Percentiles rank a stretch among this genome's conserved stretches.
phyloP scores from a whole-genome alignment of 2,113 vertebrate species.

The Sander lucioperca region DNA sequence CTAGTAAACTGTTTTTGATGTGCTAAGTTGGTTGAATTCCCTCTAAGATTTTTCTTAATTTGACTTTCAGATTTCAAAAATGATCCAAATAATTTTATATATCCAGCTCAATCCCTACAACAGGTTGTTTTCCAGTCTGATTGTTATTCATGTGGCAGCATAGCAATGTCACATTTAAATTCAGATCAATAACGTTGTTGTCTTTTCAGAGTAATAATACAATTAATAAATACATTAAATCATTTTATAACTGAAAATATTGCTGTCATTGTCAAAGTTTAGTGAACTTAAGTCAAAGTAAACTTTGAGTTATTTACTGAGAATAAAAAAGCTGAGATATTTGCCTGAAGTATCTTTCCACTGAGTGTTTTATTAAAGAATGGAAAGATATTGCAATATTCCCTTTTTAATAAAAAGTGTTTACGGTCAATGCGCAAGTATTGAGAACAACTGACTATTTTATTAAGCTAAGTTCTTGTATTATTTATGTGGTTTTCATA shows the following conservation, averaged over 20 bases:
- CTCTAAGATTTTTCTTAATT: not conserved
- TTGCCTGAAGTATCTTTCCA: not conserved
- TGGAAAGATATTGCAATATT: constrained; percentile 1
- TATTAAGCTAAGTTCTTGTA: not conserved
- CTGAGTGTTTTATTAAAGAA: constrained; percentile 14
- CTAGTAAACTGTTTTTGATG: not conserved
- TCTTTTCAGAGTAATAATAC: not conserved
- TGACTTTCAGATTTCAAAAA: not conserved
- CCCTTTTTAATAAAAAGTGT: constrained; percentile 27
- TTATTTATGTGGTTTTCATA: constrained; percentile 18
- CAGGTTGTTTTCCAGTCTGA: not conserved
- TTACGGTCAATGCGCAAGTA: not conserved
- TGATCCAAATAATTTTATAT: not conserved
- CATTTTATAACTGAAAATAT: not conserved
- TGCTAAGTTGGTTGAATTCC: not conserved
- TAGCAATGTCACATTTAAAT: not conserved
- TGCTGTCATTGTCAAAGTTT: not conserved
- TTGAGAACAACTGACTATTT: not conserved
- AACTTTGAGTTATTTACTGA: not conserved
- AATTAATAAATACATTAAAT: not conserved
- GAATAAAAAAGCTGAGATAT: not conserved
- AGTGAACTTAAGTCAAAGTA: not conserved
- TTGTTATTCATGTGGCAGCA: too few species aligned
- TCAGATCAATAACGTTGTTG: not conserved
- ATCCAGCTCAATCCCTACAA: not conserved